Conservation (phyloP, 2,797 vertebrate genomes). For the Spinibarbus caldwelli region DNA sequence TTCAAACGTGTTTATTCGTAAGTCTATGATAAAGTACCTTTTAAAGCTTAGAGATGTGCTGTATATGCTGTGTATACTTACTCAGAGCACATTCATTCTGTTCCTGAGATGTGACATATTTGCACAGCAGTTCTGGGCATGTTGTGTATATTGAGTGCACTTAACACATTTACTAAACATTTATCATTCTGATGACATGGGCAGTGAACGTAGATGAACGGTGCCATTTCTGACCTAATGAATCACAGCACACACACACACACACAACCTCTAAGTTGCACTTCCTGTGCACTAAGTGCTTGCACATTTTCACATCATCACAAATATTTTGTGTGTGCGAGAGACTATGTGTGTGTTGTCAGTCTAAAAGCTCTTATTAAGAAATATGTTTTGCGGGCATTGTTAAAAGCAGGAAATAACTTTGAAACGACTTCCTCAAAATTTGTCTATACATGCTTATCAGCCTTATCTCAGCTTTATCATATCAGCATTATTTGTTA, state of each 20-base stretch:
- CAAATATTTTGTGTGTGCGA: too few species aligned
- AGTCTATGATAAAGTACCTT: slow-evolving; percentile 31
- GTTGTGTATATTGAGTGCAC: slow-evolving; percentile 70
- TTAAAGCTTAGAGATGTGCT: slow-evolving; percentile 23
- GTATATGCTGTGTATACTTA: slow-evolving; percentile 25
- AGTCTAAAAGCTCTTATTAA: slow-evolving; percentile 54
- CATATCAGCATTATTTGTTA: background rate
- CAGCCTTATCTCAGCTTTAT: background rate
- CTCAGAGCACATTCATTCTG: slow-evolving; percentile 30
- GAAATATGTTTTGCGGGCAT: slow-evolving; percentile 70
- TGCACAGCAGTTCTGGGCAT: slow-evolving; percentile 54
- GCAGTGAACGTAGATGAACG: slow-evolving; percentile 74
- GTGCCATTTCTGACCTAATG: slow-evolving; percentile 74
- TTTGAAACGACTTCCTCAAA: slow-evolving; percentile 61
- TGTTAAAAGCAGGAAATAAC: slow-evolving; percentile 75
- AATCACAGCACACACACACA: slow-evolving; percentile 56
- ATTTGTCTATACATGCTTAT: background rate
- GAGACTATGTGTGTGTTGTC: slow-evolving; percentile 57
- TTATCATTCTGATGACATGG: slow-evolving; percentile 76
- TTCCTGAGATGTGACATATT: slow-evolving; percentile 36
- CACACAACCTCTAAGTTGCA: slow-evolving; percentile 68
- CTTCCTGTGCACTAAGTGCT: slow-evolving; percentile 68
- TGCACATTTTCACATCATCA: slow-evolving; percentile 60
- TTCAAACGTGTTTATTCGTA: background rate
- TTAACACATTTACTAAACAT: slow-evolving; percentile 74